Base-by-base conservation (phyloP, 1,140 invertebrate genomes). In the Drosophila setifemur region DNA sequence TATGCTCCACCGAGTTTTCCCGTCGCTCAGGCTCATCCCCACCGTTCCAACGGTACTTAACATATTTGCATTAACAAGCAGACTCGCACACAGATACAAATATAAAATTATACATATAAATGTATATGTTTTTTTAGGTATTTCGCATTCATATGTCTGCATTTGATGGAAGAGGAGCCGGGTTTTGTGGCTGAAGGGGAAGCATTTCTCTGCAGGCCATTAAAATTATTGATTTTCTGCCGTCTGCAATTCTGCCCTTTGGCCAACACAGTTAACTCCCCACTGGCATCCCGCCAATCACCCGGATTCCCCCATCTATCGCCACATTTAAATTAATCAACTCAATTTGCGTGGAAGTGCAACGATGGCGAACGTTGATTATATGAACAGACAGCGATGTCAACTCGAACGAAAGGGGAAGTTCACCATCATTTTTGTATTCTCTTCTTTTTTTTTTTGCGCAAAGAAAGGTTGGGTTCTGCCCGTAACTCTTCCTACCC, bases 141-240 rank as follows among this genome's bases (percentile, higher is more conserved):
- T 16, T 42, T 44, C 6, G 28, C 26, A 47, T 69, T 39, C 37
- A 49, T 69, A 48, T 43, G 43, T 33, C 33, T 68, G 63, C 21
- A 33, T 9, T 23, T 55, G 64, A 55, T 55, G 50, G 53, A n/a
- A n/a, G n/a, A n/a, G n/a, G n/a, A 45, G 49, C 44, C n/a, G 57
- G 57, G 37, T 35, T 35, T 35, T 39, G 9, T 12, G 52, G 70
- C 14, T 29, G 48, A 44, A n/a, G 53, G 57, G 35, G 61, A 44
- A 19, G 40, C 12, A 3, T n/a, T 11, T 29, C 52, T 33, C 28
- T 18, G 18, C 31, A 28, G 40, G 44, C 75, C 77, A 81, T 81
- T 81, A 82, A 81, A 82, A 61, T 82, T 82, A 81, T 81, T 76
- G 76, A 81, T 81, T 81, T 82, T 81, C 48, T 82, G 76, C 76